Base-by-base conservation (phyloP, 2,797 vertebrate species). In the Acropternis orthonyx region DNA sequence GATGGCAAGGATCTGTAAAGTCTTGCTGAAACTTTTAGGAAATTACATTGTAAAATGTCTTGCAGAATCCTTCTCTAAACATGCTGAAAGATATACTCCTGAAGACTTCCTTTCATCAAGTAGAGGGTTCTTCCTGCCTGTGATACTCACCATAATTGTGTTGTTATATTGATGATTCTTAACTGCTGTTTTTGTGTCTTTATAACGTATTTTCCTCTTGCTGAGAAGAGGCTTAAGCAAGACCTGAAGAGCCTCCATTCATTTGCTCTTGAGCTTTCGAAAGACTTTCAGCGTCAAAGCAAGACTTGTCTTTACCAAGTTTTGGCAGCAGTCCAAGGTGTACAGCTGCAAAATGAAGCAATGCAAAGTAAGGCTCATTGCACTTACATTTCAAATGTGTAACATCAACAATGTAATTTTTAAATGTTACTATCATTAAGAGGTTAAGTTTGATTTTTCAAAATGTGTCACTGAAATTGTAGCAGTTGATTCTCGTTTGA, bases 221-320 rank as follows among this genome's bases (percentile, higher is more conserved):
- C 80, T 80, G 78, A 81, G 19, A 91, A 99, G 99, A 97, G 61
- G 30, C 93, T 99, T 87, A 98, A 98, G 80, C 97, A 96, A 72
- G 98, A 98, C 55, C 24, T 98, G 88, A 97, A 97, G 67, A 98
- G 97, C 46, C 96, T 99, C 27, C 97, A 48, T 48, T 97, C 97
- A 3, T 95, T 97, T 23, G 97, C 97, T 34, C 88, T 97, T 85
- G 97, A 84, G 30, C 98, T 98, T 68, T 96, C 98, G 62, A 93
- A 96, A 41, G 97, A 98, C 44, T 96, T 98, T 65, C 97, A 98
- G 77, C 97, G 79, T 36, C 97, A 98, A 81, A 97, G 96, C 88
- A 98, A 96, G 89, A 90, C 90, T 81, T 97, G 97, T 4, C 89
- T 98, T 89, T 96, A 98, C 51, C 98, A 91, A 48, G 59, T 98